These are phyloP conservation scores for Natrix natrix DNA, from an alignment of 2,797 vertebrate species.

Conservation along the genomic window DNA sequence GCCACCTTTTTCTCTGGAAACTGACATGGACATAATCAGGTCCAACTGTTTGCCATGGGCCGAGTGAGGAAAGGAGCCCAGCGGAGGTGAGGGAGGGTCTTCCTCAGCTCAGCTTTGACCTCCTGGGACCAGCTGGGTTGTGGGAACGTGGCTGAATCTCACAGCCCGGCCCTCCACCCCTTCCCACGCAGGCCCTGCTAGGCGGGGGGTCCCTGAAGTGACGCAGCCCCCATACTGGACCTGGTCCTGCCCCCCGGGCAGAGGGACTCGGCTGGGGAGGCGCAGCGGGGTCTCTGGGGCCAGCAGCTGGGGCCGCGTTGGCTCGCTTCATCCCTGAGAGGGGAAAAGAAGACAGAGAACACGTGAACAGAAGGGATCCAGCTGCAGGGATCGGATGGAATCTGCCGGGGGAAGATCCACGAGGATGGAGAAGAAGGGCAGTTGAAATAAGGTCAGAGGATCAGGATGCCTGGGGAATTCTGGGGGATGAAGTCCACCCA, in stretches of 20 bases:
- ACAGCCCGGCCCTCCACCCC: not conserved
- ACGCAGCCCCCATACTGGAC: conserved; percentile 58
- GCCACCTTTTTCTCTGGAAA: not conserved
- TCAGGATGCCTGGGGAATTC: too few relatives aligned
- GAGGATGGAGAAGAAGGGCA: not conserved
- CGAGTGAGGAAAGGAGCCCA: not conserved
- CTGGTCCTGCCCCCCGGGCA: conserved; percentile 69
- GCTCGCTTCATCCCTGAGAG: conserved; percentile 72
- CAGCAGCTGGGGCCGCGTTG: conserved; percentile 68
- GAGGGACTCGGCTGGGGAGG: conserved; percentile 42
- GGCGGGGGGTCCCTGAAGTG: fast-evolving
- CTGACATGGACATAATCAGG: not conserved
- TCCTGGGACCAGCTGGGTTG: not conserved
- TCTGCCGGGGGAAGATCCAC: not conserved
- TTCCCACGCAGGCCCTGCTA: not conserved
- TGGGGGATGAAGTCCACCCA: too few relatives aligned
- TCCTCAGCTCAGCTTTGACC: too few relatives aligned
- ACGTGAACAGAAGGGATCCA: fast-evolving
- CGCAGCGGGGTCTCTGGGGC: conserved; percentile 62
- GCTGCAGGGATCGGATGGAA: too few relatives aligned
- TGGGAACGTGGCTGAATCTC: not conserved
- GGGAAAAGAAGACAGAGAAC: not conserved
- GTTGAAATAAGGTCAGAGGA: not conserved
- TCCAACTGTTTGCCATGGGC: not conserved
- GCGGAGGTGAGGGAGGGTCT: not conserved